Conservation (phyloP, 2,888 invertebrate genomes). For the Neuroscelio doddi region DNA sequence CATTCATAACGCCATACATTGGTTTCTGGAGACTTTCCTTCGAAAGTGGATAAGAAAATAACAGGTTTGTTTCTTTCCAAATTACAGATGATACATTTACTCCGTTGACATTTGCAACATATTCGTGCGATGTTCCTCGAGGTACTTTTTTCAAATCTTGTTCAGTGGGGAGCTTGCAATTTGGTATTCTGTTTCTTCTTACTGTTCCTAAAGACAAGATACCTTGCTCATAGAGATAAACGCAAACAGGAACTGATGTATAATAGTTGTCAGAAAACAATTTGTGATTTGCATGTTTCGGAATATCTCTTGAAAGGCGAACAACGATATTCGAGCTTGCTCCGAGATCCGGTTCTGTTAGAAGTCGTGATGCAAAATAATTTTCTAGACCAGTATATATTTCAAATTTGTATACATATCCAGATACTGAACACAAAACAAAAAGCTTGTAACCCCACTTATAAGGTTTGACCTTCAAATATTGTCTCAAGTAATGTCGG, state of each 20-base stretch:
- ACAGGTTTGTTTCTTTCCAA: no score
- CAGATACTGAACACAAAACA: slow-evolving; percentile 56
- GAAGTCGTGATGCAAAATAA: slow-evolving; percentile 29
- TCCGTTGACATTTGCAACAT: no score
- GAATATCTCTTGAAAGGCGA: slow-evolving; percentile 56
- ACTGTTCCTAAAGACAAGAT: no score
- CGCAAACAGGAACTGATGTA: slow-evolving; percentile 50
- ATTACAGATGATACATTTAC: no score
- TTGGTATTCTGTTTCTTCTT: no score
- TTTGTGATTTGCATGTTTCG: slow-evolving; percentile 56
- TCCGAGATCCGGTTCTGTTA: slow-evolving; percentile 58
- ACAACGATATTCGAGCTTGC: slow-evolving; percentile 60
- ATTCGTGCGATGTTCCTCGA: no score
- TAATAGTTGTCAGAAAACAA: slow-evolving; percentile 65
- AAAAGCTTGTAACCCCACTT: slow-evolving; percentile 64
- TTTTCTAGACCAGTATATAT: slow-evolving; percentile 57
- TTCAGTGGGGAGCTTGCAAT: no score
- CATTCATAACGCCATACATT: no score
- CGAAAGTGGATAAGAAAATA: no score
- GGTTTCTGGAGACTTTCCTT: no score
- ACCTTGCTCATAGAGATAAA: background rate
- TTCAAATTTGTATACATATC: slow-evolving; percentile 60
- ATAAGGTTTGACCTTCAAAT: slow-evolving; percentile 64
- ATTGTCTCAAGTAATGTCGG: slow-evolving; percentile 52
- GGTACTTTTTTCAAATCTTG: no score